phyloP scores from a whole-genome alignment of 1,140 invertebrate species.

The Euwallacea fornicatus region DNA sequence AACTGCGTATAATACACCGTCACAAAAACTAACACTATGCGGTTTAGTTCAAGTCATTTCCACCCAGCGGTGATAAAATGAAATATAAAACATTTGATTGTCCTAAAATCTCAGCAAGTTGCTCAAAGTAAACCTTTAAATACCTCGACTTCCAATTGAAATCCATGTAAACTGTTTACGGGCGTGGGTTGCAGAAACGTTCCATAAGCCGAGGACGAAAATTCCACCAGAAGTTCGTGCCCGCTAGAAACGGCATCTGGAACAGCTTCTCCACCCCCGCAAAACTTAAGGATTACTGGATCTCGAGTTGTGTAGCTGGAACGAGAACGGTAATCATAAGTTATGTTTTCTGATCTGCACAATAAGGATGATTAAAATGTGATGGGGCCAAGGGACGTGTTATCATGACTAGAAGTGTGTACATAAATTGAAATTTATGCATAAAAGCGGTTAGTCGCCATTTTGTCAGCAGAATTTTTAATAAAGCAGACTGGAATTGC shows the following conservation, averaged over 20 bases:
- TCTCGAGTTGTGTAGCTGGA: slow-evolving; percentile 79
- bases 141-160: slow-evolving; percentile 86
- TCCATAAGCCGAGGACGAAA: slow-evolving; percentile 86
- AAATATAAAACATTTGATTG: no score
- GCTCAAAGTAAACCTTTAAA: neutral
- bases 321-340: slow-evolving; percentile 3
- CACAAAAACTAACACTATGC: neutral
- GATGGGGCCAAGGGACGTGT: no score
- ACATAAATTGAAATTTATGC: no score
- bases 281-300: slow-evolving; percentile 86
- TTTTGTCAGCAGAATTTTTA: no score
- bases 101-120: no score
- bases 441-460: no score
- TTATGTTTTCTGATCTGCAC: no score
- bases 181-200: slow-evolving; percentile 80
- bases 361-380: no score
- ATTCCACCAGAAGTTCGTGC: slow-evolving; percentile 83
- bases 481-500: no score
- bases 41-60: neutral
- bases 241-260: slow-evolving; percentile 82
- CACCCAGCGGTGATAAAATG: no score
- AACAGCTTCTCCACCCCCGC: slow-evolving; percentile 80
- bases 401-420: no score
- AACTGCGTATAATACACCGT: neutral
- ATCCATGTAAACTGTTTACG: slow-evolving; percentile 77